phyloP scores from a whole-genome alignment of 2,797 vertebrate species.

The Leptatherina wallacei region DNA sequence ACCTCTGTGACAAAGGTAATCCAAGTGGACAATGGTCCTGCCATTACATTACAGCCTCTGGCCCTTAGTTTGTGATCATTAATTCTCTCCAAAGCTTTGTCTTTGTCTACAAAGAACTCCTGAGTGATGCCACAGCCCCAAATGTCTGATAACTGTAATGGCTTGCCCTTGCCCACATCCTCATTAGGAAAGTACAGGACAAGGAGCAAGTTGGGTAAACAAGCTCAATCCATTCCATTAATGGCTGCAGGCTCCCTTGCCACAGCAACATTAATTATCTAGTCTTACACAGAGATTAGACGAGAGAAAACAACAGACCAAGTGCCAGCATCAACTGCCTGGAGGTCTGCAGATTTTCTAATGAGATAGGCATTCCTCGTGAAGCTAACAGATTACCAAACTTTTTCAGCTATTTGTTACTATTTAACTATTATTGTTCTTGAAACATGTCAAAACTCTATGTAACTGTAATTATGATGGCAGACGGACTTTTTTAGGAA shows the following conservation, averaged over 20 bases:
- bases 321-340: slow-evolving; percentile 51
- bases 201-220: slow-evolving; percentile 68
- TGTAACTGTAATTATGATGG: neutral
- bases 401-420: slow-evolving; percentile 16
- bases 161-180: slow-evolving; percentile 53
- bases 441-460: slow-evolving; percentile 11
- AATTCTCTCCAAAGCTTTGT: slow-evolving; percentile 19
- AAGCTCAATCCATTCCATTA: slow-evolving; percentile 77
- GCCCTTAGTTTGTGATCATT: slow-evolving; percentile 27
- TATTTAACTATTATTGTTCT: slow-evolving; percentile 21
- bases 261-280: slow-evolving; percentile 79
- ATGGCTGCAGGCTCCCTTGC: slow-evolving; percentile 61
- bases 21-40: slow-evolving; percentile 9
- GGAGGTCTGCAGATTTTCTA: slow-evolving; percentile 66
- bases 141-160: slow-evolving; percentile 49
- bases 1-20: slow-evolving; percentile 26
- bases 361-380: slow-evolving; percentile 67
- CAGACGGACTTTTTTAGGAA: neutral
- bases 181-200: slow-evolving; percentile 69
- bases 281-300: slow-evolving; percentile 75
- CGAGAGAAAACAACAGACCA: slow-evolving; percentile 63
- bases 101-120: slow-evolving; percentile 43
- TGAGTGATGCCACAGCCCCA: slow-evolving; percentile 50
- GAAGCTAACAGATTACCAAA: slow-evolving; percentile 40
- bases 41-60: slow-evolving; percentile 21